A percentile compares a stretch with the other conserved stretches of the same genome.
These are phyloP conservation scores for Sipha flava DNA, from an alignment of 1,140 invertebrate genomes.

Conservation along the genomic window DNA sequence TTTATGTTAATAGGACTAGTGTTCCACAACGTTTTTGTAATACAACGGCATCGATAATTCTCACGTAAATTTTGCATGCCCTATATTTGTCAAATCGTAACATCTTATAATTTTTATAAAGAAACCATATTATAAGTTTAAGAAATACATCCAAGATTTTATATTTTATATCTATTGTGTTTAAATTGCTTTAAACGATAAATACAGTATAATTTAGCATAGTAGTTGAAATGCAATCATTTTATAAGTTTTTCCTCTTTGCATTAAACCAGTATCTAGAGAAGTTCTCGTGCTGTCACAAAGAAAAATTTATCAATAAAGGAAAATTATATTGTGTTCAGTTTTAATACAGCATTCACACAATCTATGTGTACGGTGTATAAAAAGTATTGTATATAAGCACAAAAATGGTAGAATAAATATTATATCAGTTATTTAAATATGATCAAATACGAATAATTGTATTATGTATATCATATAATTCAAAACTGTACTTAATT, in stretches of 20 bases:
- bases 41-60: neutral
- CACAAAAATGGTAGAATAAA: no score
- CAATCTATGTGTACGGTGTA: no score
- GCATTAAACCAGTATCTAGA: neutral
- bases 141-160: neutral
- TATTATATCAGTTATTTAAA: no score
- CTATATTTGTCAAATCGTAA: neutral
- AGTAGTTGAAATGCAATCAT: neutral
- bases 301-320: no score
- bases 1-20: neutral
- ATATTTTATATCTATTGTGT: neutral
- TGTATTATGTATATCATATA: no score
- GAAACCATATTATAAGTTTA: neutral
- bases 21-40: neutral
- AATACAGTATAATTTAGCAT: neutral
- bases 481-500: no score
- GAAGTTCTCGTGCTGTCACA: no score
- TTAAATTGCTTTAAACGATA: neutral
- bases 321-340: no score
- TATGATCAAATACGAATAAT: no score
- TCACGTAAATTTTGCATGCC: constrained; percentile 3
- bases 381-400: no score
- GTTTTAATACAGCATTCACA: no score
- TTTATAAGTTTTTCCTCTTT: neutral
- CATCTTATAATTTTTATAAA: neutral